Conservation (phyloP, 2,113 vertebrate species). For the Gnathonemus echidnorhynchus region DNA sequence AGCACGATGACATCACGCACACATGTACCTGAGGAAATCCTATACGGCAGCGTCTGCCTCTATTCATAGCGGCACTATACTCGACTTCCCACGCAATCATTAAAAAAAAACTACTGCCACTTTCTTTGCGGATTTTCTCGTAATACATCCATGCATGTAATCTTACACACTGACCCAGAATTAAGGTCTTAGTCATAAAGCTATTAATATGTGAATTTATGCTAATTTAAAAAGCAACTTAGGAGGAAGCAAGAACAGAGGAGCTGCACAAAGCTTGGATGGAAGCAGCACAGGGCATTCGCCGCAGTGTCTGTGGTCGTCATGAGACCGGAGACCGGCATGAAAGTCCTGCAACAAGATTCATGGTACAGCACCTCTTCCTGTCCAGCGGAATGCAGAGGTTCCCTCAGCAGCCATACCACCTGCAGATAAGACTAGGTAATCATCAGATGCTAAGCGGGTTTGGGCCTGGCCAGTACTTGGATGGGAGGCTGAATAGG, state of each 20-base stretch:
- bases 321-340: neutral
- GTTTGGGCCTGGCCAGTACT: neutral
- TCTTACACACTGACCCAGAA: neutral
- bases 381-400: neutral
- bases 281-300: neutral
- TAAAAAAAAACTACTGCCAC: neutral
- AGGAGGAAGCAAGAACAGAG: neutral
- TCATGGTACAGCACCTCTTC: neutral
- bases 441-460: neutral
- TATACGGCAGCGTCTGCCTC: neutral
- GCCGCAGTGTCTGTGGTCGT: neutral
- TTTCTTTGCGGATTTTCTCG: neutral
- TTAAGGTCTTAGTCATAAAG: neutral
- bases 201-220: neutral
- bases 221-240: neutral
- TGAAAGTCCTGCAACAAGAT: neutral
- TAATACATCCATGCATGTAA: neutral
- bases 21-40: neutral
- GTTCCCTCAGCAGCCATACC: neutral
- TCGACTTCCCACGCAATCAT: neutral
- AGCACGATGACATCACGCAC: neutral
- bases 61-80: neutral
- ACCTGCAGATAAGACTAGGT: neutral
- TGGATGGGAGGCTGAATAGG: neutral
- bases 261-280: neutral